Evolutionary conservation across 2,113 vertebrate species (phyloP).

Genomic region (Clarias batrachus): DNA sequence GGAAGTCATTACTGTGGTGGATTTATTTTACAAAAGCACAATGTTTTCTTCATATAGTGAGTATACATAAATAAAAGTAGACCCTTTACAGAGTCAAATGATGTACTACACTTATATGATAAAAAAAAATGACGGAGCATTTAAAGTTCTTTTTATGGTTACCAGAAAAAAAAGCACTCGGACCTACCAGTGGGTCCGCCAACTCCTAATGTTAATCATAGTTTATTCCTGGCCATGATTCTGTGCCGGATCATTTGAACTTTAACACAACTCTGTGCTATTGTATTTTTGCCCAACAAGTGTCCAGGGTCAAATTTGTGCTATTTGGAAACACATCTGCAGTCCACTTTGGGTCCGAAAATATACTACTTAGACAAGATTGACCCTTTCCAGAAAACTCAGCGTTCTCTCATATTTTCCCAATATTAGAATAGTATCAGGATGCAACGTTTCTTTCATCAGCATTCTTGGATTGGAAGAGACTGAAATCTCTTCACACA

Average conservation of each 20-base stretch:
- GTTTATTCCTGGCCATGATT: not conserved
- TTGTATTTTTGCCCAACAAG: conserved; percentile 16
- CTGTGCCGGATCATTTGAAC: not conserved
- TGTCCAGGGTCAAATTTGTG: not conserved
- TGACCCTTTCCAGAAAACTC: not conserved
- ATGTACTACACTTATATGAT: too few species aligned
- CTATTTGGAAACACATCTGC: conserved; percentile 42
- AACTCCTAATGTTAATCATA: not conserved
- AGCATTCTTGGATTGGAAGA: conserved; percentile 28
- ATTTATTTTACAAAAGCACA: too few species aligned
- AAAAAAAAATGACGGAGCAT: too few species aligned
- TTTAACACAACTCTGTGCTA: not conserved
- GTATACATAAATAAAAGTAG: too few species aligned
- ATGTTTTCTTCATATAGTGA: too few species aligned
- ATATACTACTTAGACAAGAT: conserved; percentile 30
- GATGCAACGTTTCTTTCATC: conserved; percentile 16
- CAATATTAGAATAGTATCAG: conserved; percentile 1
- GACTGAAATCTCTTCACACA: not conserved
- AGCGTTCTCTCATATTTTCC: not conserved
- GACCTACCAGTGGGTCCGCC: too few species aligned
- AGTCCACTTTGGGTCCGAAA: conserved; percentile 32
- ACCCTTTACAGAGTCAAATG: too few species aligned
- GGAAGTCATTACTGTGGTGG: too few species aligned
- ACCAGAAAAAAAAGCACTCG: too few species aligned
- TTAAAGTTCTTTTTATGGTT: too few species aligned